Evolutionary conservation across 2,888 invertebrate genomes (phyloP).

Genomic region (Oligia strigilis): DNA sequence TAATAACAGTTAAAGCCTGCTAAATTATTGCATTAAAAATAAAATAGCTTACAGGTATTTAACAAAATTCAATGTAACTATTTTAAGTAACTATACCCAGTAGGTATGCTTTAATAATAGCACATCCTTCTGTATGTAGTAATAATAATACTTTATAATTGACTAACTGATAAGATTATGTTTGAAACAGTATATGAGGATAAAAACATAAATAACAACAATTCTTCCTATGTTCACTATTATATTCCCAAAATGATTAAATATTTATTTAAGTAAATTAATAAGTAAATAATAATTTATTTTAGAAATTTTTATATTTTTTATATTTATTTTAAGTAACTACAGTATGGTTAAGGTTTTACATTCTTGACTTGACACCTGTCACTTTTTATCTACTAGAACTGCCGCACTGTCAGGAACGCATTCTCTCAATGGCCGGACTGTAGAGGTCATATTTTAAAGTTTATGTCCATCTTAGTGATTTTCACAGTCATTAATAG

Average conservation of each 20-base stretch:
- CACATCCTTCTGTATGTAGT: neutral
- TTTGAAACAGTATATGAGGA: too few species aligned
- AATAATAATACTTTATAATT: neutral
- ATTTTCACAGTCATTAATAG: neutral
- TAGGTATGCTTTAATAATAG: neutral
- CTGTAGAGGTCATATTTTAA: neutral
- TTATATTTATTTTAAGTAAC: too few species aligned
- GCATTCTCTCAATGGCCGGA: neutral
- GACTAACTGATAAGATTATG: too few species aligned
- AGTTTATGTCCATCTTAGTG: neutral
- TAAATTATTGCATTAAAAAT: neutral
- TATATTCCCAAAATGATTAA: neutral
- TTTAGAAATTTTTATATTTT: too few species aligned
- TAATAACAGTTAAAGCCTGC: neutral
- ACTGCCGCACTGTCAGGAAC: too few species aligned
- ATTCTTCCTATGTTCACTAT: neutral
- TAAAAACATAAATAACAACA: too few species aligned
- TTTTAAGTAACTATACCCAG: neutral
- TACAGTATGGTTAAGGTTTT: too few species aligned
- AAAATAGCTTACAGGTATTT: neutral
- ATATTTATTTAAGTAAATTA: neutral
- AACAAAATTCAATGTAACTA: neutral
- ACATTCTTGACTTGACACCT: too few species aligned
- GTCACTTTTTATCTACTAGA: too few species aligned
- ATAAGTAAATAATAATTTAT: too few species aligned